Evolutionary conservation across 2,888 invertebrate genomes (phyloP).

Genomic region (Microplitis deprimator): DNA sequence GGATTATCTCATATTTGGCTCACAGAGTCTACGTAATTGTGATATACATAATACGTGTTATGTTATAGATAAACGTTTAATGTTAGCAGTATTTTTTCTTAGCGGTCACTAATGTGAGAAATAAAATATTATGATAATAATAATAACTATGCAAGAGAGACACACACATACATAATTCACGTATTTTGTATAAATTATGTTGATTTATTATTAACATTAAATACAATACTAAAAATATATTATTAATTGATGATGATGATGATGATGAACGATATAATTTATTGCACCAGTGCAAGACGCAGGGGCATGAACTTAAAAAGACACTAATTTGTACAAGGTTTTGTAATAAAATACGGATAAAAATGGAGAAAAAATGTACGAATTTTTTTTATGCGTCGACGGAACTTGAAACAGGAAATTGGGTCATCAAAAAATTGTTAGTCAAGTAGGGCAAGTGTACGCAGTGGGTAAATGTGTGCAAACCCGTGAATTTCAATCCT

Average conservation of each 20-base stretch:
- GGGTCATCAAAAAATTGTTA: too few relatives aligned
- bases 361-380: conserved; percentile 7
- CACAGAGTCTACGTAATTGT: conserved; percentile 41
- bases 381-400: not conserved
- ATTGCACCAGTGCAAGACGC: conserved; percentile 27
- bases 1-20: conserved; percentile 36
- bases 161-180: conserved; percentile 39
- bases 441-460: too few relatives aligned
- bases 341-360: conserved; percentile 48
- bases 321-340: conserved; percentile 48
- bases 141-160: conserved; percentile 30
- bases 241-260: too few relatives aligned
- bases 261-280: conserved; percentile 36
- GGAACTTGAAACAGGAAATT: too few relatives aligned
- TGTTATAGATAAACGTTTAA: conserved; percentile 38
- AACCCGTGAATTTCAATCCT: too few relatives aligned
- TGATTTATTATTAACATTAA: conserved; percentile 39
- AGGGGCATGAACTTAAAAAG: conserved; percentile 33
- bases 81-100: conserved; percentile 39
- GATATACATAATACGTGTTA: conserved; percentile 38
- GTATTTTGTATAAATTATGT: conserved; percentile 37
- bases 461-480: too few relatives aligned
- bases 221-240: conserved; percentile 36
- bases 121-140: not conserved
- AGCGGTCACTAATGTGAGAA: conserved; percentile 13